Evolutionary conservation across 2,888 invertebrate genomes (phyloP), one percentile per base, ranked within the genome.

Genomic region (Elysia crispata): DNA sequence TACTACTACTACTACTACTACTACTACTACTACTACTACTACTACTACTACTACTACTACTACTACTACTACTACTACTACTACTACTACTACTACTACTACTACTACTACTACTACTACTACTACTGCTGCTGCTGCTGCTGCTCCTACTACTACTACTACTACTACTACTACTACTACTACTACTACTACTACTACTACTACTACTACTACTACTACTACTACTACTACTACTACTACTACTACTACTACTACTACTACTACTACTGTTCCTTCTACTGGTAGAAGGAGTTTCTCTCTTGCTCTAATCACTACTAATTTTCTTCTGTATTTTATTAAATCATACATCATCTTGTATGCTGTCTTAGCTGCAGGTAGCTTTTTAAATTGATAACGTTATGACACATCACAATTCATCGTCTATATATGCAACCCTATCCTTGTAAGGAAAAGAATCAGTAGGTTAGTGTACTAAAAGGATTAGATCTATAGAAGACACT

Each of bases 1-100:
- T 54, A 54, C 54, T 54, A 54, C 54, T 54, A 54, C 54, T 54
- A 54, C 54, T 54, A 54, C 54, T 54, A 54, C 54, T 54, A 54
- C 54, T 54, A 54, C 54, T 54, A 54, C 54, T 54, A 54, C 54
- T 54, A 54, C 54, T 8, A 69, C 11, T 28, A 11, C 15, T 13
- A n/a, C 69, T 25, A 28, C 31, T 31, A 69, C 20, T 31, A 11
- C 20, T 20, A 13, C 69, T 25, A 69, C 69, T 25, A 69, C 11
- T 28, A n/a, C n/a, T 25, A n/a, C 69, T 25, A 69, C 69, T 8
- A 69, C n/a, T 28, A 5, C 54, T 54, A 54, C 54, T 54, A 54
- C 54, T 54, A 54, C 54, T 54, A 54, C 54, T 54, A 54, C 54
- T 54, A 54, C 54, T 54, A 54, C 54, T 54, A 54, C 54, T 54